Evolutionary conservation across 2,113 vertebrate genomes (phyloP).

Genomic region (Trichechus manatus): DNA sequence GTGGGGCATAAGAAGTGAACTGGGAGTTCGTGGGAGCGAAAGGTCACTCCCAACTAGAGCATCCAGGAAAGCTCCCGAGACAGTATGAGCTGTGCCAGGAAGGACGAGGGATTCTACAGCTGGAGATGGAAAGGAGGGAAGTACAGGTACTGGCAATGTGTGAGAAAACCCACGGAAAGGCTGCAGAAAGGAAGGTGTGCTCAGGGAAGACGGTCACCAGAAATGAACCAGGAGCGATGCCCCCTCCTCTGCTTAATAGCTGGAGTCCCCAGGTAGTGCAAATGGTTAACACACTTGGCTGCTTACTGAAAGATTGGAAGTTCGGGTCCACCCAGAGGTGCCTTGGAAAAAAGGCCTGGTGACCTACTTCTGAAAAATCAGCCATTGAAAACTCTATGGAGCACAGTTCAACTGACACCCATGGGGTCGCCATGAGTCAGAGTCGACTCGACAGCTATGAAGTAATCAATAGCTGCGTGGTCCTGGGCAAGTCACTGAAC

Average conservation of each 20-base stretch:
- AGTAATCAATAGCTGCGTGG: neutral
- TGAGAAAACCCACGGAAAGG: neutral
- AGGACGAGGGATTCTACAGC: neutral
- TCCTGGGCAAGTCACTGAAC: neutral
- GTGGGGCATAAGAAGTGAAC: neutral
- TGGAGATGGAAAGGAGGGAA: neutral
- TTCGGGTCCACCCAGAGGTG: neutral
- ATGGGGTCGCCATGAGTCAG: neutral
- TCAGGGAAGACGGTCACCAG: neutral
- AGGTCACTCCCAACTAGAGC: neutral
- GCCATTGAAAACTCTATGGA: neutral
- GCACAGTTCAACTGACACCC: neutral
- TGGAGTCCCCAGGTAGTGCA: neutral
- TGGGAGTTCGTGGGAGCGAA: neutral
- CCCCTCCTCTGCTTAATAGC: neutral
- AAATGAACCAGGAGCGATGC: neutral
- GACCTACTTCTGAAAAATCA: neutral
- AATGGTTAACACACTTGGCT: neutral
- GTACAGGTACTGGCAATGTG: rapidly evolving
- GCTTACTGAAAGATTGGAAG: neutral
- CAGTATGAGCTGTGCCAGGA: neutral
- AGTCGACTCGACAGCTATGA: neutral
- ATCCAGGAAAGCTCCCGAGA: neutral
- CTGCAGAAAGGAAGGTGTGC: neutral
- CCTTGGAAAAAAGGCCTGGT: neutral